A percentile compares a stretch with the other conserved stretches of the same genome.
phyloP scores from a whole-genome alignment of 2,113 vertebrate species.

The Gasterosteus nipponicus region DNA sequence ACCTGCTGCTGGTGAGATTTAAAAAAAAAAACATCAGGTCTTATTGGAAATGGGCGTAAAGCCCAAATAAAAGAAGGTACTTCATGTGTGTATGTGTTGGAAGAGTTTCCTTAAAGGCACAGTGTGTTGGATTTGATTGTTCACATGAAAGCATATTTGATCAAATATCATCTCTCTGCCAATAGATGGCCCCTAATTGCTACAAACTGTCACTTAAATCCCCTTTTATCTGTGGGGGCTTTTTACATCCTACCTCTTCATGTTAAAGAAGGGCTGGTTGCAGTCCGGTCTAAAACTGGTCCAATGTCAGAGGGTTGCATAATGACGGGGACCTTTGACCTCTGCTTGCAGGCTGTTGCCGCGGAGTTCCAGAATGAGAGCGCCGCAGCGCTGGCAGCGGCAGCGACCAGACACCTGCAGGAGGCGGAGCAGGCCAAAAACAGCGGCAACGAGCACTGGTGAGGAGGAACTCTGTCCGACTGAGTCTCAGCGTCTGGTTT shows the following conservation, averaged over 20 bases:
- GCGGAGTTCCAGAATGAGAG: slow-evolving; percentile 99
- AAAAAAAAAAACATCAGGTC: neutral
- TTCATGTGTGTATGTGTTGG: neutral
- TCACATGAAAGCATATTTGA: neutral
- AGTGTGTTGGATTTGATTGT: neutral
- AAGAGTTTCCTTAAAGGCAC: neutral
- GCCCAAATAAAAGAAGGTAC: neutral
- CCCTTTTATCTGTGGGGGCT: neutral
- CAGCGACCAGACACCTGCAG: slow-evolving; percentile 93
- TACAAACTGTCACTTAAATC: neutral
- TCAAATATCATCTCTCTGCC: neutral
- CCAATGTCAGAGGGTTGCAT: neutral
- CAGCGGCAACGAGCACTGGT: slow-evolving; percentile 92
- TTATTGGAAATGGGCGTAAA: neutral
- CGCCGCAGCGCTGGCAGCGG: slow-evolving; percentile 92
- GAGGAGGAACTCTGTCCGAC: slow-evolving; percentile 45
- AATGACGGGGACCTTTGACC: neutral
- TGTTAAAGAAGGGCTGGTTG: neutral
- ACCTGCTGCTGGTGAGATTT: slow-evolving; percentile 90
- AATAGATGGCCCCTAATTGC: neutral
- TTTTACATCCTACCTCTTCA: neutral
- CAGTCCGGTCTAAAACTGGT: neutral
- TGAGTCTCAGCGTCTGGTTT: neutral
- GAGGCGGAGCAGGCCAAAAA: slow-evolving; percentile 94
- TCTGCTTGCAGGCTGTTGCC: slow-evolving; percentile 87